Percentiles rank a stretch among this genome's conserved stretches.
Conservation (phyloP, 1,140 invertebrate genomes). For the Megathymus violae region DNA sequence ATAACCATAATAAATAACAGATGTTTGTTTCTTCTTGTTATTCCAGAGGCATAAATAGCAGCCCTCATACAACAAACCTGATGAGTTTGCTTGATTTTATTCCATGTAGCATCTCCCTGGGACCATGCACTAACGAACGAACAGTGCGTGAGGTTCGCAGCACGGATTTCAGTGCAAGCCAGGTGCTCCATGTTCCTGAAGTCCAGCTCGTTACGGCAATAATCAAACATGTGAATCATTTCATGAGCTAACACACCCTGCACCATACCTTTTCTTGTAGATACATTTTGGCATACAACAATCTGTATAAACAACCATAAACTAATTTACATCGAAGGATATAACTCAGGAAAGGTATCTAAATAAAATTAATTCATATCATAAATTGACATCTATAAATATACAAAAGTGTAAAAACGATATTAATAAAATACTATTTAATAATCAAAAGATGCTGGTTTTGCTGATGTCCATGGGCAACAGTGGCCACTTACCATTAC, state of each 20-base stretch:
- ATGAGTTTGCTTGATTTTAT: conserved; percentile 87
- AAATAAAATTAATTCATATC: too few relatives aligned
- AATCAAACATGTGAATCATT: conserved; percentile 98
- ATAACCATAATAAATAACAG: too few relatives aligned
- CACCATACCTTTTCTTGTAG: conserved; percentile 86
- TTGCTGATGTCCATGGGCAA: too few relatives aligned
- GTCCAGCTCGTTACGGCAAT: conserved; percentile 94
- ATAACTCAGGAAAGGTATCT: too few relatives aligned
- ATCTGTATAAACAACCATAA: conserved; percentile 85
- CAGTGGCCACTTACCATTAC: too few relatives aligned
- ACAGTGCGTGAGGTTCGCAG: conserved; percentile 96
- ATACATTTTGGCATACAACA: conserved; percentile 95
- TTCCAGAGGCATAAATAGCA: too few relatives aligned
- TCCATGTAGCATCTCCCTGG: conserved; percentile 90
- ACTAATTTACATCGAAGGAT: conserved; percentile 1
- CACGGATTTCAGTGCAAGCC: conserved; percentile 97
- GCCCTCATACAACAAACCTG: conserved; percentile 52
- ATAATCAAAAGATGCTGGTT: too few relatives aligned
- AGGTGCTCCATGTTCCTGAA: conserved; percentile 96
- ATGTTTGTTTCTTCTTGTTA: too few relatives aligned
- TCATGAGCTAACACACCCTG: conserved; percentile 95
- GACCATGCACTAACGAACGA: conserved; percentile 92
- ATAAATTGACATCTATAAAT: too few relatives aligned
- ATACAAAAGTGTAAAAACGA: too few relatives aligned
- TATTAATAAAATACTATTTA: too few relatives aligned